phyloP scores from a whole-genome alignment of 1,140 invertebrate species.

The Maniola jurtina region DNA sequence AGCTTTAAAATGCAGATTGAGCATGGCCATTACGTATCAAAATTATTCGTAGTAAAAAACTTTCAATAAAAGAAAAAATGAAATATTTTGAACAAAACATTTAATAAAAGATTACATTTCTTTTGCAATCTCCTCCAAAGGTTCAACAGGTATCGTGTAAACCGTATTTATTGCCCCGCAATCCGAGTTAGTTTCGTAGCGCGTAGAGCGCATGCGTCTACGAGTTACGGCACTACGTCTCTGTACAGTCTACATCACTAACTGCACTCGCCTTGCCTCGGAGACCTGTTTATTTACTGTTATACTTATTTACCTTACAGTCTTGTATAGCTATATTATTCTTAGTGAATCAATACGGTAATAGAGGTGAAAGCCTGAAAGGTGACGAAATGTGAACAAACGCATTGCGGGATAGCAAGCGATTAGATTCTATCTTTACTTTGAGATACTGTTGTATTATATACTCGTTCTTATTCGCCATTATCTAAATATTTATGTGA shows the following conservation, averaged over 20 bases:
- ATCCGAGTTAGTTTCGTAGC: conserved; percentile 43
- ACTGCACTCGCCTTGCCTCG: conserved; percentile 15
- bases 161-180: conserved; percentile 12
- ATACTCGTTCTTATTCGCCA: no score
- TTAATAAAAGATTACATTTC: not conserved
- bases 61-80: not conserved
- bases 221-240: conserved; percentile 52
- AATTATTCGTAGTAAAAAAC: no score
- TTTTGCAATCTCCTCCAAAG: conserved; percentile 2
- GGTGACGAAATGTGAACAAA: not conserved
- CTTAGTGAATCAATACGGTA: not conserved
- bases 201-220: conserved; percentile 66
- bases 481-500: no score
- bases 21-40: no score
- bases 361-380: not conserved
- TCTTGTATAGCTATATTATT: not conserved
- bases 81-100: not conserved
- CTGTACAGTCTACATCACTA: conserved; percentile 42
- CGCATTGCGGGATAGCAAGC: no score
- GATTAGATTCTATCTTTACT: no score
- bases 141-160: conserved; percentile 54
- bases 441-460: no score
- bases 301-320: not conserved
- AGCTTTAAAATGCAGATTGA: no score
- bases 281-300: conserved; percentile 29